These are phyloP conservation scores for Cyprinus carpio DNA, from an alignment of 2,113 vertebrate species.

Conservation along the genomic window DNA sequence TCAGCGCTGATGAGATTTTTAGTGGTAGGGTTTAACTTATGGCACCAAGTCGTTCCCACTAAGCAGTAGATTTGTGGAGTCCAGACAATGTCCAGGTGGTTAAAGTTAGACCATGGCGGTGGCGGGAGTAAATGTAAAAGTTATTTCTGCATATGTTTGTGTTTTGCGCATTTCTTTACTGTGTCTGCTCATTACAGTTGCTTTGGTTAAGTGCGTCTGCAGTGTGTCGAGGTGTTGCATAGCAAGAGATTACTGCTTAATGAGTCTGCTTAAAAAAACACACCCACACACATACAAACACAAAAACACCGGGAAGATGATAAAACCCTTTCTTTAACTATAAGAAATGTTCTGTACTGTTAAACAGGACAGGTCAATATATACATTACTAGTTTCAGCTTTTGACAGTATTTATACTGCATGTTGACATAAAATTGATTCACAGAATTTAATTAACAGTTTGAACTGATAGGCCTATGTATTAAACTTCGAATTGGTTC, in stretches of 20 bases:
- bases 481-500: no score
- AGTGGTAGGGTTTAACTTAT: conserved; percentile 20
- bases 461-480: no score
- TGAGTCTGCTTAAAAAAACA: background rate
- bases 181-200: background rate
- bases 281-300: background rate
- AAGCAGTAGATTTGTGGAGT: background rate
- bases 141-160: background rate
- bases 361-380: no score
- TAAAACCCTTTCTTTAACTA: background rate
- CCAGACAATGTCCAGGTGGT: conserved; percentile 35
- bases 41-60: background rate
- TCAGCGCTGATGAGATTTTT: background rate
- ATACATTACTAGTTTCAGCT: no score
- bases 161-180: background rate
- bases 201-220: background rate
- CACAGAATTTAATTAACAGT: no score
- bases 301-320: background rate
- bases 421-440: no score
- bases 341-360: no score
- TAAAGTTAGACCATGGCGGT: conserved; percentile 7
- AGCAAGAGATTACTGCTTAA: background rate
- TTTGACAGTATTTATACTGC: no score
- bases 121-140: conserved; percentile 10
- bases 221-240: conserved; percentile 2